These are phyloP conservation scores for Gambusia affinis DNA, from an alignment of 2,113 vertebrate species.

Conservation along the genomic window DNA sequence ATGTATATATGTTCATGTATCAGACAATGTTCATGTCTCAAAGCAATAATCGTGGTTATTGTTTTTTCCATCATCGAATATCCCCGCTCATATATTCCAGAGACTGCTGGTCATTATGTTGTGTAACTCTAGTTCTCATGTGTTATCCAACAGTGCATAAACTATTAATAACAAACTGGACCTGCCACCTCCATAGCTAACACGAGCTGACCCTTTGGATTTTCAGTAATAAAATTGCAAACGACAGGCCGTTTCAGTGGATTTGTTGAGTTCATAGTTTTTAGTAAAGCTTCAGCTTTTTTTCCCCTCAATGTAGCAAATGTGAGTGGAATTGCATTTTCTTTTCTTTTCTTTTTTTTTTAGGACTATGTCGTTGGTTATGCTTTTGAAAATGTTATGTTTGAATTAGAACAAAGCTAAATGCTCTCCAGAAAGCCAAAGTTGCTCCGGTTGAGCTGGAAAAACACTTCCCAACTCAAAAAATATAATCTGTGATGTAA, in stretches of 20 bases:
- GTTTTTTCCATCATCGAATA: neutral
- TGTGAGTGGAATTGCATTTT: neutral
- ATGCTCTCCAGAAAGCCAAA: neutral
- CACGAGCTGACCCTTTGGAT: neutral
- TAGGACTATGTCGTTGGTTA: neutral
- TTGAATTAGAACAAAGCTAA: neutral
- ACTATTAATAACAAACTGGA: neutral
- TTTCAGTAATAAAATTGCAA: neutral
- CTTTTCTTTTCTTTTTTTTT: neutral
- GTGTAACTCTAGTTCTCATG: neutral
- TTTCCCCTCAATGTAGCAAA: neutral
- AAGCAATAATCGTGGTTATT: too few relatives aligned
- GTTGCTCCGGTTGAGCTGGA: neutral
- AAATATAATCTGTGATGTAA: neutral
- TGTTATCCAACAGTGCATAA: neutral
- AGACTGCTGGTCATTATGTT: neutral
- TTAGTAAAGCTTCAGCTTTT: neutral
- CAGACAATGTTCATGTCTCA: neutral
- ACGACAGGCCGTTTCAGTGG: neutral
- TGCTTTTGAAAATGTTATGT: neutral
- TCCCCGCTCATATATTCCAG: neutral
- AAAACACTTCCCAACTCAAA: neutral
- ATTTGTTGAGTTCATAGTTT: neutral
- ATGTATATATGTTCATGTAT: neutral
- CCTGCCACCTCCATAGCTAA: neutral